These are phyloP conservation scores for Stigmatopora argus DNA, from an alignment of 2,113 vertebrate species.

Conservation along the genomic window DNA sequence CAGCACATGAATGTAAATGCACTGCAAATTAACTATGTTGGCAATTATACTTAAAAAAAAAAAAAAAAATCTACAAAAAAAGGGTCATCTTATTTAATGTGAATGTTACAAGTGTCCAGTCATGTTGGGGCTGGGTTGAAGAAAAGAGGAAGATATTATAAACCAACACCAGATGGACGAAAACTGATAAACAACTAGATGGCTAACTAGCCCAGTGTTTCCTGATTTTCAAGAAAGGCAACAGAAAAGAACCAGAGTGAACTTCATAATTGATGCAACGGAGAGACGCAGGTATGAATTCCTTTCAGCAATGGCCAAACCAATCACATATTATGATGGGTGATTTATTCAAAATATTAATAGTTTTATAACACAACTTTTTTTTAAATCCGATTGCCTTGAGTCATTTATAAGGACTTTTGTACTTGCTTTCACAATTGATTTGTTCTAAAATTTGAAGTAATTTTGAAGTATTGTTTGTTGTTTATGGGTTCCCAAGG, in stretches of 20 bases:
- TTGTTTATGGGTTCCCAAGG: too few relatives aligned
- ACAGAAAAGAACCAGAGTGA: slow-evolving; percentile 6
- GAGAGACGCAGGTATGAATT: slow-evolving; percentile 35
- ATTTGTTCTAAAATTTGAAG: too few relatives aligned
- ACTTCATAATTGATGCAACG: background rate
- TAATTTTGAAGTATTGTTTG: too few relatives aligned
- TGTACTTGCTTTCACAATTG: too few relatives aligned
- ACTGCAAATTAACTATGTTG: slow-evolving; percentile 60
- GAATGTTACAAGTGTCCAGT: background rate
- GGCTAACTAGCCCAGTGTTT: background rate
- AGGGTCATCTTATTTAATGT: background rate
- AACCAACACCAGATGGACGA: background rate
- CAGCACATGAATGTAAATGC: slow-evolving; percentile 59
- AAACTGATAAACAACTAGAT: background rate
- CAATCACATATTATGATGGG: too few relatives aligned
- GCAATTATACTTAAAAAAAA: background rate
- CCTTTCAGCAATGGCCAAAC: background rate
- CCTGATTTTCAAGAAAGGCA: slow-evolving; percentile 21
- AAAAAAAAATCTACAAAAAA: background rate
- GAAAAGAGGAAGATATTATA: background rate
- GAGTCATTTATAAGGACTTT: background rate
- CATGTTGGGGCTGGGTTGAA: background rate
- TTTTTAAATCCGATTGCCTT: background rate
- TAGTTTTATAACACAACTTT: too few relatives aligned
- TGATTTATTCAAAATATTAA: too few relatives aligned